phyloP scores from a whole-genome alignment of 1,140 invertebrate genomes.

The Teleopsis dalmanni region DNA sequence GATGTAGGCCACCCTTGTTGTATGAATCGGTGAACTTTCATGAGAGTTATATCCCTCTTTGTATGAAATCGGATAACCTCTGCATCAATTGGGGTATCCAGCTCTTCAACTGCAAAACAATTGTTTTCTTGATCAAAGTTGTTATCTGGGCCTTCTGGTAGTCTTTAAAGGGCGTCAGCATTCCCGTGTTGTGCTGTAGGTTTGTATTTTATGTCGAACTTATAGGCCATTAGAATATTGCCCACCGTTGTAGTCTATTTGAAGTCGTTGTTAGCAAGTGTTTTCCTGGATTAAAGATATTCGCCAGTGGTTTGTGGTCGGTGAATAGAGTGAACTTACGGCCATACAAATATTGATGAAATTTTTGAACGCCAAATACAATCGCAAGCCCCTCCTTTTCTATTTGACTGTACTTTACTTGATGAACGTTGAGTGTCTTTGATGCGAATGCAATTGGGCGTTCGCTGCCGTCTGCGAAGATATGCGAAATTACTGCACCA shows the following conservation, averaged over 20 bases:
- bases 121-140: conserved; percentile 13
- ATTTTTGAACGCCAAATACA: conserved; percentile 44
- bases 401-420: conserved; percentile 24
- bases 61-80: conserved; percentile 3
- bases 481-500: conserved; percentile 46
- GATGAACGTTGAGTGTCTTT: conserved; percentile 16
- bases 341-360: conserved; percentile 43
- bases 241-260: conserved; percentile 11
- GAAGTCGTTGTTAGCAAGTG: conserved; percentile 9
- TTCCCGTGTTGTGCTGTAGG: conserved; percentile 8
- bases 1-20: too few species aligned
- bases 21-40: conserved; percentile 1
- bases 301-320: conserved; percentile 45
- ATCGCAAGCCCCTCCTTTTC: conserved; percentile 46
- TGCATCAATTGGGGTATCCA: conserved; percentile 12
- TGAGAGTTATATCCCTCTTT: not conserved
- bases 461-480: conserved; percentile 32
- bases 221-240: conserved; percentile 12
- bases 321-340: conserved; percentile 34
- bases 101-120: conserved; percentile 10
- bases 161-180: conserved; percentile 5
- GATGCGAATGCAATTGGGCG: conserved; percentile 9
- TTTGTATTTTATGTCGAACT: conserved; percentile 12
- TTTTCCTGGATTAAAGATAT: conserved; percentile 29
- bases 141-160: conserved; percentile 3